Conservation (phyloP, 2,113 vertebrate species). For the Alces alces region DNA sequence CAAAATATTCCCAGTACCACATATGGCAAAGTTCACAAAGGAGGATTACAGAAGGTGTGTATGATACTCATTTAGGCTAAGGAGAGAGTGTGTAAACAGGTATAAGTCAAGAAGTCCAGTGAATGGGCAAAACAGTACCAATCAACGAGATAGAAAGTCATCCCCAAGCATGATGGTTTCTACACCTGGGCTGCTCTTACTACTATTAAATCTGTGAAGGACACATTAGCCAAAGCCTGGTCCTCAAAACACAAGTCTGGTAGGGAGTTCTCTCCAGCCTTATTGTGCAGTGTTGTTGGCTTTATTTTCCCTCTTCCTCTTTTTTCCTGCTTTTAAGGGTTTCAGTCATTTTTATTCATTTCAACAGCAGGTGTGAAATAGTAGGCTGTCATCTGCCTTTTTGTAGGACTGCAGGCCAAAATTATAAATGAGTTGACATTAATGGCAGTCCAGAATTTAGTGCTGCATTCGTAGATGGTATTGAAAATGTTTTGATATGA, state of each 20-base stretch:
- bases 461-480: conserved; percentile 70
- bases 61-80: background rate
- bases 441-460: conserved; percentile 80
- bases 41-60: background rate
- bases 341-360: conserved; percentile 78
- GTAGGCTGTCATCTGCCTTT: conserved; percentile 77
- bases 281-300: background rate
- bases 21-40: background rate
- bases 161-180: background rate
- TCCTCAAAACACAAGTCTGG: background rate
- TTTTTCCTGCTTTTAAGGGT: conserved; percentile 62
- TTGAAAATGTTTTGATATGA: conserved; percentile 82
- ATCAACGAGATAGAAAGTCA: background rate
- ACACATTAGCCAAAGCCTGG: background rate
- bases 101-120: background rate
- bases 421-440: conserved; percentile 82
- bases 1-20: background rate
- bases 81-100: background rate
- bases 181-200: background rate
- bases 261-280: conserved; percentile 21
- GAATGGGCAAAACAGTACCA: background rate
- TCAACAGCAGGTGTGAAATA: conserved; percentile 77
- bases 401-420: conserved; percentile 74
- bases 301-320: conserved; percentile 48
- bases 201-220: background rate